These are phyloP conservation scores for Halcyon smyrnensis DNA, from an alignment of 2,797 vertebrate species.

Conservation along the genomic window DNA sequence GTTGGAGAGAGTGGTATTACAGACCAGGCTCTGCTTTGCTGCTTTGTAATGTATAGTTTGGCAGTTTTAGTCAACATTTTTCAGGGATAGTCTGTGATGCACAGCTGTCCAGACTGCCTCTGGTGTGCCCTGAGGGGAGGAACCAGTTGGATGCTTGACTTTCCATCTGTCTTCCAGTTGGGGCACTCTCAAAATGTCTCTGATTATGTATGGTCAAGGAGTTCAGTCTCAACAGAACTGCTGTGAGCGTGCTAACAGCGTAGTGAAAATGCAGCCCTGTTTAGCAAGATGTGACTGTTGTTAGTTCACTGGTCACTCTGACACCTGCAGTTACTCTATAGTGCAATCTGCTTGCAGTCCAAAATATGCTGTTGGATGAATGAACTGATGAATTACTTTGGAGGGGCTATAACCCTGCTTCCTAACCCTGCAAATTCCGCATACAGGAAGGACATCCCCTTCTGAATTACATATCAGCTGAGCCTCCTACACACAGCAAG, in stretches of 20 bases:
- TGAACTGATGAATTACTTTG: background rate
- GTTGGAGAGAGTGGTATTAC: background rate
- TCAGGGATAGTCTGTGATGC: background rate
- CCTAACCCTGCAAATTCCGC: background rate
- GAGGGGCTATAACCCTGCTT: background rate
- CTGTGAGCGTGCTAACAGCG: background rate
- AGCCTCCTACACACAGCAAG: background rate
- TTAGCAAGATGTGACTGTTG: background rate
- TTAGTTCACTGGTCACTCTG: background rate
- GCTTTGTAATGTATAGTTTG: background rate
- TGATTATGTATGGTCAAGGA: background rate
- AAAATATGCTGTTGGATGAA: background rate
- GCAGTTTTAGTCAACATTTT: background rate
- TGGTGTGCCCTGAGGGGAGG: background rate
- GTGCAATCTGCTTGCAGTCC: background rate
- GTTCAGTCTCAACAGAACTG: background rate
- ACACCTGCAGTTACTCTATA: background rate
- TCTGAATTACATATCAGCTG: background rate
- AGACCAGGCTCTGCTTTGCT: background rate
- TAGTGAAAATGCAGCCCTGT: background rate
- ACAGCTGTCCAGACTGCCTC: background rate
- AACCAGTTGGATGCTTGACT: background rate
- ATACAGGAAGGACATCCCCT: background rate
- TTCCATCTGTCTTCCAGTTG: background rate
- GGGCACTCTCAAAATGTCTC: background rate